Conservation (phyloP, 2,797 vertebrate species). For the Calcarius lapponicus region DNA sequence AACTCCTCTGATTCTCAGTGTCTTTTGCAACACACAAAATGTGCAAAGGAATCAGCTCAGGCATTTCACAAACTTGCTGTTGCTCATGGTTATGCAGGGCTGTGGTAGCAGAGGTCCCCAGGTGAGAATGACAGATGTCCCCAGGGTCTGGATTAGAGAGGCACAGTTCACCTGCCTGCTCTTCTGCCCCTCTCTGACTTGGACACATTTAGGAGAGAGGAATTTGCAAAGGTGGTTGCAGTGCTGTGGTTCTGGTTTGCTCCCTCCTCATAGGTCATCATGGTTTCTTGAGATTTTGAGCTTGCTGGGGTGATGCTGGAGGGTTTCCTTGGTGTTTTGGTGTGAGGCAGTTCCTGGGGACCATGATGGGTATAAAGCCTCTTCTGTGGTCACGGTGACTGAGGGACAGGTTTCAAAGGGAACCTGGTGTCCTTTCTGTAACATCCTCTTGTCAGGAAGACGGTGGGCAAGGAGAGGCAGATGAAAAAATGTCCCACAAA, state of each 20-base stretch:
- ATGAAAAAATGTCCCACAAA: not conserved
- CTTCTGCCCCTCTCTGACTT: not conserved
- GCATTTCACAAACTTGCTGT: not conserved
- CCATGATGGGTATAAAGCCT: not conserved
- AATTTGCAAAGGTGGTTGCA: not conserved
- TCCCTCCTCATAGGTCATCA: fast-evolving
- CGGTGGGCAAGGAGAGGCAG: not conserved
- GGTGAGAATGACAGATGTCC: not conserved
- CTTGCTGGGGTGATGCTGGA: not conserved
- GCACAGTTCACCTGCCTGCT: not conserved
- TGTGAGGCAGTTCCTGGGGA: not conserved
- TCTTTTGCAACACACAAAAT: not conserved
- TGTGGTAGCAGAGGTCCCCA: not conserved
- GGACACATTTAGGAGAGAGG: not conserved
- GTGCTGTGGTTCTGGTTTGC: not conserved
- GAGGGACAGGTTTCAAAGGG: not conserved
- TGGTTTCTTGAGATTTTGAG: not conserved
- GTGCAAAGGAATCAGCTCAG: not conserved
- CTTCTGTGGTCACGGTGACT: not conserved
- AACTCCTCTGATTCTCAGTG: not conserved
- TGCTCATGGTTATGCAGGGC: not conserved
- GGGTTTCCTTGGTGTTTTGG: not conserved
- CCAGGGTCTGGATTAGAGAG: not conserved
- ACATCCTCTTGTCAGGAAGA: not conserved
- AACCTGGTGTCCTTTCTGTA: not conserved